Conservation (phyloP, 2,797 vertebrate genomes). For the Poecilia picta region DNA sequence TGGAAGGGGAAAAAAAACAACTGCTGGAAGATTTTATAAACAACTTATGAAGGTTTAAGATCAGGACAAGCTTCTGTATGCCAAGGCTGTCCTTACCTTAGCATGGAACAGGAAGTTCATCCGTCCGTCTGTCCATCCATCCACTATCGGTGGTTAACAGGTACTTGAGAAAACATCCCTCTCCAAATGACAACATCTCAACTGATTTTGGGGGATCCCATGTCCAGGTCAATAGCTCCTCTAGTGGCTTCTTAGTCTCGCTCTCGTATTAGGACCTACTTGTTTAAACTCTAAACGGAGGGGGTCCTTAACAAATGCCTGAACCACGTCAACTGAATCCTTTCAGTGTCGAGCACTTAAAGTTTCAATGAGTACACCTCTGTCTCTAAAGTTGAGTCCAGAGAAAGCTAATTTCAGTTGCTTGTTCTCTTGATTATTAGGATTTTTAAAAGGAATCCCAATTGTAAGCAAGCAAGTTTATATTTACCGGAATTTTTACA, state of each 20-base stretch:
- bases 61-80: not conserved
- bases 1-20: constrained; percentile 9
- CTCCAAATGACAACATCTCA: not conserved
- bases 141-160: not conserved
- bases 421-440: not conserved
- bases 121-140: not conserved
- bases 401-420: not conserved
- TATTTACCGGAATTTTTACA: not conserved
- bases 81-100: not conserved
- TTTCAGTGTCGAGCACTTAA: not conserved
- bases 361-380: not conserved
- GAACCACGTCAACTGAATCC: not conserved
- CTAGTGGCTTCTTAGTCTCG: not conserved
- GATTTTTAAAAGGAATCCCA: not conserved
- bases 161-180: not conserved
- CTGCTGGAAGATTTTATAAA: constrained; percentile 3
- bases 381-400: not conserved
- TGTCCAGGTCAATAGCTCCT: not conserved
- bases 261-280: not conserved
- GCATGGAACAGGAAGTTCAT: not conserved
- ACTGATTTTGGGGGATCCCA: not conserved
- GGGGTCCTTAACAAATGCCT: not conserved
- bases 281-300: not conserved
- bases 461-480: not conserved
- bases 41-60: constrained; percentile 5